Base-by-base conservation (phyloP, 2,797 vertebrate genomes). In the Myotis pilosus region DNA sequence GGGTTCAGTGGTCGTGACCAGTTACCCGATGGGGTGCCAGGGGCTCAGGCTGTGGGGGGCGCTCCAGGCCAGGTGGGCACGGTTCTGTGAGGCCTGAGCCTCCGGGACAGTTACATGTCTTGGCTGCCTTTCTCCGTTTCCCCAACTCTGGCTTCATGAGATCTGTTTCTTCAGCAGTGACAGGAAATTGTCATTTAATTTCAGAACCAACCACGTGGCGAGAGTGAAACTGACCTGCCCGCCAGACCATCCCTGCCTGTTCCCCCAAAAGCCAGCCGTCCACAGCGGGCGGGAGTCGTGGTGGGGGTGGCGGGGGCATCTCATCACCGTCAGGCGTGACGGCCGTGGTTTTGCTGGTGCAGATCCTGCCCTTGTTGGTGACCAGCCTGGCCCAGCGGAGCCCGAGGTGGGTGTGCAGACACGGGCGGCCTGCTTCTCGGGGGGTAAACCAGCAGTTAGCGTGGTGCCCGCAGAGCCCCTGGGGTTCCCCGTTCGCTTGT, bases 271-370 rank as follows among this genome's bases (percentile, higher is more conserved):
- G 6, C 47, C 41, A 38, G 36, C 5, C 0, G 0, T 8, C 25
- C 11, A 1, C 22, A 19, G 0, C n/a, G 4, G 2, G 8, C 11
- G 8, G 11, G 20, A 1, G 3, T 38, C 16, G 0, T 0, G 0
- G 17, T 5, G 17, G 44, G 41, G 33, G 19, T 10, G 41, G 47
- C 47, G 3, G 12, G 47, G 47, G 47, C 47, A 13, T 47, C 12
- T 12, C 47, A 3, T 55, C 6, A 3, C 8, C 5, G 1, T 20
- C 4, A 0, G 3, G 0, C 1, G 7, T 0, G 47, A 10, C 12
- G 55, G 22, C 44, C 0, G 0, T 33, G 28, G 0, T 0, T 9
- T 9, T 7, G n/a, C 36, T 0, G 0, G 33, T 12, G 0, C 25
- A 44, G 57, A 9, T 0, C 0, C 13, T 0, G 4, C 8, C 8